Evolutionary conservation across 2,797 vertebrate species (phyloP).

Genomic region (Hephaestus fuliginosus): DNA sequence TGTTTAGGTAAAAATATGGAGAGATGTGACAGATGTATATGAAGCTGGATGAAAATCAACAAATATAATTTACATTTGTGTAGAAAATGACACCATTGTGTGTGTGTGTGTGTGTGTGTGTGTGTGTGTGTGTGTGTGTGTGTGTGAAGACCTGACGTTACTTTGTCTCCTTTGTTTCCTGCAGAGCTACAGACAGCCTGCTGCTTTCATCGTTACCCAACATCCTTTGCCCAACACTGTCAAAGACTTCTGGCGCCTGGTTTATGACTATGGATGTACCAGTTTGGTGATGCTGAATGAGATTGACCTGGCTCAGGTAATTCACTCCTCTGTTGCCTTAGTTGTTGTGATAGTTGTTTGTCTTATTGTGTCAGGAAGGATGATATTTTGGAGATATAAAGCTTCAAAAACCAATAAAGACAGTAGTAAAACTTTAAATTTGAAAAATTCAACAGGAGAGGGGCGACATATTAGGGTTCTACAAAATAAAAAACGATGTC

Average conservation of each 20-base stretch:
- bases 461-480: not conserved
- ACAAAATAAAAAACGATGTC: not conserved
- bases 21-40: not conserved
- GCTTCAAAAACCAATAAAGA: not conserved
- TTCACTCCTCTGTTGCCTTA: not conserved
- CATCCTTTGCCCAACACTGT: slow-evolving; percentile 98
- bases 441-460: not conserved
- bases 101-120: too few relatives aligned
- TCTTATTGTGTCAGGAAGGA: not conserved
- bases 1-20: not conserved
- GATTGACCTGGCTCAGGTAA: slow-evolving; percentile 96
- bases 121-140: too few relatives aligned
- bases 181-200: slow-evolving; percentile 98
- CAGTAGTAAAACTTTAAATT: not conserved
- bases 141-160: slow-evolving; percentile 13
- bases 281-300: slow-evolving; percentile 99
- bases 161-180: slow-evolving; percentile 11
- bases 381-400: not conserved
- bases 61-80: not conserved
- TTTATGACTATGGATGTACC: slow-evolving; percentile 98
- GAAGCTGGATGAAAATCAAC: not conserved
- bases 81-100: not conserved
- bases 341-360: too few relatives aligned
- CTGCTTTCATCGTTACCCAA: slow-evolving; percentile 99
- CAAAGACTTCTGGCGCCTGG: slow-evolving; percentile 99